phyloP scores from a whole-genome alignment of 2,888 invertebrate genomes.

The Busseola fusca region DNA sequence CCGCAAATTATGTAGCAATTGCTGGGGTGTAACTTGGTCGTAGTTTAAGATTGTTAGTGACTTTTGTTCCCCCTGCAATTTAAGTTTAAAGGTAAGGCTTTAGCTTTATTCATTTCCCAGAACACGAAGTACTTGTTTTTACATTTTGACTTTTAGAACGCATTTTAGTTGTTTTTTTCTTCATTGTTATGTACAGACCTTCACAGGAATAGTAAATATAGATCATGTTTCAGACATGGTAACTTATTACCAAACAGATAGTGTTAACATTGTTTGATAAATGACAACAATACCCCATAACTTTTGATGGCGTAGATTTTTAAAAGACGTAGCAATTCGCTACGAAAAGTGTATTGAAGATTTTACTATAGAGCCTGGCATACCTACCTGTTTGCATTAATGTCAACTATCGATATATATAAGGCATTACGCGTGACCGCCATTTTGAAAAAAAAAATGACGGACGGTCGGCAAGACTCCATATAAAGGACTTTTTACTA shows the following conservation, averaged over 20 bases:
- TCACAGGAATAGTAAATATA: neutral
- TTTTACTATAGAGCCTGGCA: no score
- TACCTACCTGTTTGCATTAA: no score
- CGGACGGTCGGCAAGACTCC: no score
- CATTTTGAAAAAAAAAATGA: no score
- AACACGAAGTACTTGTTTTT: conserved; percentile 50
- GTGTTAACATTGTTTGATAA: neutral
- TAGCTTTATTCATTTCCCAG: conserved; percentile 55
- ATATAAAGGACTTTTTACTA: neutral
- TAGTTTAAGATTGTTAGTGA: conserved; percentile 71
- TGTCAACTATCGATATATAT: no score
- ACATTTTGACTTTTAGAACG: conserved; percentile 14
- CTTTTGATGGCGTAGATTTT: neutral
- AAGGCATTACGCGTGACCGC: no score
- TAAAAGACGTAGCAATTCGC: neutral
- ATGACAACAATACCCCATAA: neutral
- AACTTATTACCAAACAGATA: neutral
- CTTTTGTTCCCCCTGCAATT: conserved; percentile 62
- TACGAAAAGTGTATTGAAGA: neutral
- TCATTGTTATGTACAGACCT: no score
- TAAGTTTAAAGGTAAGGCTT: conserved; percentile 59
- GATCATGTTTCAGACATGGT: neutral
- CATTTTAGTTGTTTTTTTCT: neutral
- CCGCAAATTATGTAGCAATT: conserved; percentile 85
- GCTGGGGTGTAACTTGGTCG: conserved; percentile 73